phyloP scores from a whole-genome alignment of 30 jellyfish, hydroid and myxozoan genomes.

The Turritopsis rubra region DNA sequence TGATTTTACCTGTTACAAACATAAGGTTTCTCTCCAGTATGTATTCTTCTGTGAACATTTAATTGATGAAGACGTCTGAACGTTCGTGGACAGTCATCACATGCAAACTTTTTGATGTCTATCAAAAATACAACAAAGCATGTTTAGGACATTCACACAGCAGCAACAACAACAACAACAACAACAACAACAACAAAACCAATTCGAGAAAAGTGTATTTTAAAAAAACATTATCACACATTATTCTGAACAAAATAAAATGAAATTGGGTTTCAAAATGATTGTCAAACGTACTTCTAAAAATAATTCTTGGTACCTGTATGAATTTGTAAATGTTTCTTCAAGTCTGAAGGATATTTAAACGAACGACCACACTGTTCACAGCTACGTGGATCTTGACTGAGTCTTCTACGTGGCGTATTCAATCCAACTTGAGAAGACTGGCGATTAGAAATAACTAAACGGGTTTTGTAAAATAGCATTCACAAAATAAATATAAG shows the following conservation, averaged over 20 bases:
- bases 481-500: no score
- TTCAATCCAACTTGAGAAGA: conserved; percentile 28
- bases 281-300: no score
- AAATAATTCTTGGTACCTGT: no score
- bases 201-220: no score
- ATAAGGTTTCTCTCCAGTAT: conserved; percentile 97
- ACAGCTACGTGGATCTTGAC: conserved; percentile 93
- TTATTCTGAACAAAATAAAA: background rate
- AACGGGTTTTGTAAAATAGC: background rate
- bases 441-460: background rate
- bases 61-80: conserved; percentile 95
- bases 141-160: background rate
- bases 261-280: no score
- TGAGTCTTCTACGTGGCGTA: conserved; percentile 77
- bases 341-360: conserved; percentile 94
- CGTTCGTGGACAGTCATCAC: conserved; percentile 84
- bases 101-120: conserved; percentile 85
- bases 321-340: conserved; percentile 89
- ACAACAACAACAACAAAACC: no score
- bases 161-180: background rate
- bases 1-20: conserved; percentile 79
- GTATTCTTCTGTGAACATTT: conserved; percentile 93
- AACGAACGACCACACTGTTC: conserved; percentile 89
- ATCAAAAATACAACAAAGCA: background rate
- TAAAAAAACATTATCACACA: background rate